Evolutionary conservation across 2,797 vertebrate species (phyloP).

Genomic region (Silurus lanzhouensis): DNA sequence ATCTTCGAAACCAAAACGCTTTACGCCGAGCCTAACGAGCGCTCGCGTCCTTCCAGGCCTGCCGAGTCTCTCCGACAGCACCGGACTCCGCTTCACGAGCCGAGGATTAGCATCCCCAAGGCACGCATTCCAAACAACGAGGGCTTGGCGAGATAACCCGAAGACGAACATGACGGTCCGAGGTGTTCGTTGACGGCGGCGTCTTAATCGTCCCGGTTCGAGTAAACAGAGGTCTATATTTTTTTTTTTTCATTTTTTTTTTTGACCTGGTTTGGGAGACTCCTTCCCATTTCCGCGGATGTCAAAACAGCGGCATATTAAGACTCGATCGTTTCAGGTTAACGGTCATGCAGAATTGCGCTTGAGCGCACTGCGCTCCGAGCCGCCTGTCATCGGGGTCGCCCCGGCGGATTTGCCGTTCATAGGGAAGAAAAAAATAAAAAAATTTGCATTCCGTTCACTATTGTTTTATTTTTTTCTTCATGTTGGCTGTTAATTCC

Average conservation of each 20-base stretch:
- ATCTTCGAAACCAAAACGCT: slow-evolving; percentile 70
- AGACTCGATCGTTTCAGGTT: slow-evolving; percentile 80
- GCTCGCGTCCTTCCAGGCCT: slow-evolving; percentile 64
- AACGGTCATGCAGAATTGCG: slow-evolving; percentile 76
- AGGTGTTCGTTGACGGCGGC: slow-evolving; percentile 40
- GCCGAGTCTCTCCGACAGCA: slow-evolving; percentile 65
- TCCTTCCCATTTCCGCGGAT: slow-evolving; percentile 62
- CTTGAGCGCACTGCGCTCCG: slow-evolving; percentile 70
- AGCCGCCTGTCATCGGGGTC: slow-evolving; percentile 67
- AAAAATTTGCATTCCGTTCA: slow-evolving; percentile 76
- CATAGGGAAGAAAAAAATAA: too few species aligned
- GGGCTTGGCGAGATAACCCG: slow-evolving; percentile 56
- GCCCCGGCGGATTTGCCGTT: slow-evolving; percentile 62
- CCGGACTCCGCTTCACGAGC: slow-evolving; percentile 62
- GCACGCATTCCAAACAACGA: slow-evolving; percentile 62
- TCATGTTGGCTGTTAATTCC: slow-evolving; percentile 81
- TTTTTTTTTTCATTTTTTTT: too few species aligned
- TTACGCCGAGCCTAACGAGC: slow-evolving; percentile 66
- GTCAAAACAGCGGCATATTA: slow-evolving; percentile 74
- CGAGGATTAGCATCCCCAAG: slow-evolving; percentile 69
- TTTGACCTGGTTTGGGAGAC: slow-evolving; percentile 73
- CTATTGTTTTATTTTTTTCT: slow-evolving; percentile 71
- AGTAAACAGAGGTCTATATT: not conserved
- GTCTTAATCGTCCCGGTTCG: slow-evolving; percentile 19
- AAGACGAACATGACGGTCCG: slow-evolving; percentile 39